Evolutionary conservation across 2,888 invertebrate species (phyloP), one percentile per base, ranked within the genome.

Genomic region (Abscondita cerata): DNA sequence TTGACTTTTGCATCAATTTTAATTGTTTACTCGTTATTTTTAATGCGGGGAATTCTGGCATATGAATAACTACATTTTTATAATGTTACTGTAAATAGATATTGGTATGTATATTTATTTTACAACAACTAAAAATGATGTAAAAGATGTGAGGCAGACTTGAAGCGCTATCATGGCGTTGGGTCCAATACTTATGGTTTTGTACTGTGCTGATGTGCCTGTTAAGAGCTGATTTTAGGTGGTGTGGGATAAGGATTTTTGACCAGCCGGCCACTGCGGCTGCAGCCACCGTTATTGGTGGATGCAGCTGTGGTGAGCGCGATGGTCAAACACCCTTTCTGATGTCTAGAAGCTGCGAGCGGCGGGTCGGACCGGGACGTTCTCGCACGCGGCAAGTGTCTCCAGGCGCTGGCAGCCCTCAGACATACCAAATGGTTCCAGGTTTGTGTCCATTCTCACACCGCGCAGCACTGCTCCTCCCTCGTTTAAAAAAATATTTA

Each of bases 351-450:
- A 79, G 80, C 81, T 80, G 87, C 88, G 85, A 89, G 89, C 86
- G 89, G 89, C 87, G 89, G 84, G 82, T 83, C 84, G 81, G 86
- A 90, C 84, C 87, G 89, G 86, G 97, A 97, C 87, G 92, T 95
- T 83, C 92, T 98, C 86, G 95, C 96, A 89, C 95, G 95, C 88
- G 94, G 95, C 88, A 96, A 96, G 88, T 98, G 98, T 91, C 93
- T 99, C 88, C 93, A 96, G 89, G 98, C 98, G 87, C 92, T 99
- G 87, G 98, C 98, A 87, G 95, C 96, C 86, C 92, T 99, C 85
- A 95, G 99, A 87, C 98, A 97, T 91, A 96, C 98, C 88, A 99
- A 99, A 89, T 99, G 98, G 98, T 99, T 98, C 92, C 98, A 98
- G 95, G 96, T 96, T 87, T 89, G 83, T 85, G 84, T 83, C 76